Evolutionary conservation across 2,888 invertebrate genomes (phyloP).

Genomic region (Trichopria drosophilae): DNA sequence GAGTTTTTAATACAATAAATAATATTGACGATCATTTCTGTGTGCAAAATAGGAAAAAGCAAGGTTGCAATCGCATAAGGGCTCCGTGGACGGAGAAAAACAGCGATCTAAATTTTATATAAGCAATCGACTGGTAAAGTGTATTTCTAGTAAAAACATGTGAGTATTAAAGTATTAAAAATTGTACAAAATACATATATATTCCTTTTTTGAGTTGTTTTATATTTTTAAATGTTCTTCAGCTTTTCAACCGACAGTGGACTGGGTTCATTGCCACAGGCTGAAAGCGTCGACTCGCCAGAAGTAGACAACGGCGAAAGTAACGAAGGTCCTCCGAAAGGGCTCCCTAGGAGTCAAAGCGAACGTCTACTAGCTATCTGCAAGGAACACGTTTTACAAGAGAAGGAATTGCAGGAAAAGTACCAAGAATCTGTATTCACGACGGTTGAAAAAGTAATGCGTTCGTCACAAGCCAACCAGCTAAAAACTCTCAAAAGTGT

Average conservation of each 20-base stretch:
- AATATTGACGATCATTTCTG: no score
- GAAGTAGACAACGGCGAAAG: conserved; percentile 55
- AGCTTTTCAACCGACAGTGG: conserved; percentile 52
- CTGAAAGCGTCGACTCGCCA: conserved; percentile 60
- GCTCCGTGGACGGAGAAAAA: conserved; percentile 66
- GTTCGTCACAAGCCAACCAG: conserved; percentile 77
- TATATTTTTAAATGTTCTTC: conserved; percentile 15
- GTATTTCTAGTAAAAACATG: conserved; percentile 79
- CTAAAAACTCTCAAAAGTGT: conserved; percentile 74
- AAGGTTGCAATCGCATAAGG: conserved; percentile 64
- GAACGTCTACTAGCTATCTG: conserved; percentile 67
- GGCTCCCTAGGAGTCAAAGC: conserved; percentile 66
- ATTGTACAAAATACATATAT: conserved; percentile 3
- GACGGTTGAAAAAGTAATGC: conserved; percentile 79
- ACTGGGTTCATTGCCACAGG: conserved; percentile 42
- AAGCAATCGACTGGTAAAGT: conserved; percentile 73
- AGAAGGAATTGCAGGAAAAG: conserved; percentile 78
- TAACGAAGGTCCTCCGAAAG: conserved; percentile 61
- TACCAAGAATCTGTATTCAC: conserved; percentile 80
- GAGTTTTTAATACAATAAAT: no score
- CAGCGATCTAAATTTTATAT: conserved; percentile 74
- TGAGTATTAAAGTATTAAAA: conserved; percentile 59
- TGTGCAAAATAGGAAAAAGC: conserved; percentile 66
- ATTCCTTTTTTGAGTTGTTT: not conserved
- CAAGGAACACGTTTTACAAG: conserved; percentile 71